Evolutionary conservation across 2,797 vertebrate genomes (phyloP).

Genomic region (Labroides dimidiatus): DNA sequence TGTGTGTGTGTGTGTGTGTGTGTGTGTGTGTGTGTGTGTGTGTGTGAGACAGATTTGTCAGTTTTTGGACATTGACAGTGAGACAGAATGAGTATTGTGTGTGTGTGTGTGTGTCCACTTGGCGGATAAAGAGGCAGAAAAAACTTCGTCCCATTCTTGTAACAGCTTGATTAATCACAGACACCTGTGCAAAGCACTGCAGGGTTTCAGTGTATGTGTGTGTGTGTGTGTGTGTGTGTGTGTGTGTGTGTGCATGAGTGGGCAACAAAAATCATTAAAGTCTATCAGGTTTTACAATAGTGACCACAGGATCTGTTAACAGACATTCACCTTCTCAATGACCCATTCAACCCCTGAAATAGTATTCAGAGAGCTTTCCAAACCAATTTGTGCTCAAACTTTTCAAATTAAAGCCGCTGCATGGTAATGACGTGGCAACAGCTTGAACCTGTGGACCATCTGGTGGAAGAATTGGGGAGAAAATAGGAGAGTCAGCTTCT

Average conservation of each 20-base stretch:
- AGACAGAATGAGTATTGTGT: constrained; percentile 2
- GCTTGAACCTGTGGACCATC: constrained; percentile 43
- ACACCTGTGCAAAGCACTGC: constrained; percentile 8
- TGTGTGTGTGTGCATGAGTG: neutral
- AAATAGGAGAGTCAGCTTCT: constrained; percentile 30
- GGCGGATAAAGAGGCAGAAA: neutral
- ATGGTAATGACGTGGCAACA: constrained; percentile 34
- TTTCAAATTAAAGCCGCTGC: constrained; percentile 41
- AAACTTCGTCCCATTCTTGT: constrained; percentile 2
- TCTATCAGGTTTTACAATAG: neutral
- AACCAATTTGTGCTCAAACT: constrained; percentile 19
- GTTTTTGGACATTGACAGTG: constrained; percentile 35
- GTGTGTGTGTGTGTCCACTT: constrained; percentile 9
- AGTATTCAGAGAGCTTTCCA: constrained; percentile 21
- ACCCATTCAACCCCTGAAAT: constrained; percentile 14
- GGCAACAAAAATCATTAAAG: neutral
- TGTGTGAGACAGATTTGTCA: constrained; percentile 13
- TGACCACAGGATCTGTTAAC: constrained; percentile 1
- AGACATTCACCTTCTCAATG: neutral
- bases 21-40: no score
- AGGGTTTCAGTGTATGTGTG: neutral
- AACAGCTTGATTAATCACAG: neutral
- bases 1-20: neutral
- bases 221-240: constrained; percentile 8
- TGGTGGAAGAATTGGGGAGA: constrained; percentile 32